A percentile compares a stretch with the other conserved stretches of the same genome.
Conservation (phyloP, 2,888 invertebrate species). For the Dryocosmus kuriphilus region DNA sequence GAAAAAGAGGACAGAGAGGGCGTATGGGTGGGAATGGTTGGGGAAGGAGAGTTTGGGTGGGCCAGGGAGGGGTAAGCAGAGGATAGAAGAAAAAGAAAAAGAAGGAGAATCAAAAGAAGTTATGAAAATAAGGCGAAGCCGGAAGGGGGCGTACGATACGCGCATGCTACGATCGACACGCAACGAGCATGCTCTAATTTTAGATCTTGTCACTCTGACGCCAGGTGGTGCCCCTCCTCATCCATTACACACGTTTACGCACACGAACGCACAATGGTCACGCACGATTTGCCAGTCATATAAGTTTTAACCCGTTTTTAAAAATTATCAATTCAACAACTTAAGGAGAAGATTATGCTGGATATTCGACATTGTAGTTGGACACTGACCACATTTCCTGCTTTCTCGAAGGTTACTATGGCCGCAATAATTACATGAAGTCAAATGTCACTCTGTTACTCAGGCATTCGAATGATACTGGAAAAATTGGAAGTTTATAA, state of each 20-base stretch:
- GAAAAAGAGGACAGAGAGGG: constrained; percentile 53
- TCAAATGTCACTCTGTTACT: too few species aligned
- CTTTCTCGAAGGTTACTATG: too few species aligned
- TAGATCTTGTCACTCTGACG: constrained; percentile 77
- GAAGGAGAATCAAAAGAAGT: constrained; percentile 72
- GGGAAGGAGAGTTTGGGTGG: constrained; percentile 41
- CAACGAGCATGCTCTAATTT: constrained; percentile 75
- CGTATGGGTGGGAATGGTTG: neutral
- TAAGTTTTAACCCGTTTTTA: constrained; percentile 23
- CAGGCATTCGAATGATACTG: too few species aligned
- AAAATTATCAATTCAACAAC: constrained; percentile 3
- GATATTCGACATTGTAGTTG: too few species aligned
- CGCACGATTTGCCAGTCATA: constrained; percentile 43
- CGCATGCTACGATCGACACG: constrained; percentile 77
- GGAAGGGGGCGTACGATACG: constrained; percentile 76
- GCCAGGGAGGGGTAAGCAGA: constrained; percentile 37
- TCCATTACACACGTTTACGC: constrained; percentile 75
- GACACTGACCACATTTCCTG: too few species aligned
- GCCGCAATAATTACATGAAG: too few species aligned
- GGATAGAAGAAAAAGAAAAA: constrained; percentile 48
- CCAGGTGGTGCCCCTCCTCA: constrained; percentile 71
- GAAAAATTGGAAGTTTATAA: too few species aligned
- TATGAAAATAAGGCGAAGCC: constrained; percentile 76
- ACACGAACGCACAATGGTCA: constrained; percentile 60
- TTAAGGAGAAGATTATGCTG: too few species aligned